Evolutionary conservation across 2,797 vertebrate species (phyloP), one percentile per base, ranked within the genome.

Genomic region (Helarctos malayanus): DNA sequence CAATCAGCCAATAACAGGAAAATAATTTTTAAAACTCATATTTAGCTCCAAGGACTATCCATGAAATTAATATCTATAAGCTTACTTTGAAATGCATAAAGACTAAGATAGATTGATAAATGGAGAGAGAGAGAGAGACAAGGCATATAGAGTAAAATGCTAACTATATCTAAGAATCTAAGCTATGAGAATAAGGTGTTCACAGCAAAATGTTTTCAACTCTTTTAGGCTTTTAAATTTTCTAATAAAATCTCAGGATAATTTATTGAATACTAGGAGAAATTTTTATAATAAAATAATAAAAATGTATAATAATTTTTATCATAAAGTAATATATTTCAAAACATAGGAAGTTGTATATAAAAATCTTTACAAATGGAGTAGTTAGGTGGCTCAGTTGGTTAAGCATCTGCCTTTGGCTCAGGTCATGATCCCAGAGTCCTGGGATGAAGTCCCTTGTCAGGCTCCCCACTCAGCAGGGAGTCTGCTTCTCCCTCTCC

Each of bases 161-260:
- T 63, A 32, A 63, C 61, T 63, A 15, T 32, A 63, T 63, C 61
- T 32, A 63, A 52, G n/a, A 35, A 73, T 69, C 9, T 86, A 91
- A n/a, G 19, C 3, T 1, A 88, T 69, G 15, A 94, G 80, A 95
- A 59, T 82, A 73, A 29, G 13, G 15, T 87, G 15, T 49, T 93
- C 38, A 93, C 10, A 88, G 13, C 68, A 91, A 78, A 94, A 63
- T 69, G 3, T 88, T 88, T 90, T 96, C 57, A 85, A 78, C 10
- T 94, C 38, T 84, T 78, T 59, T 68, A 57, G 80, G 21, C 45
- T 91, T 79, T 38, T 75, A 75, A 84, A 52, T 49, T 47, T 92
- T 96, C 61, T 92, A 92, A 78, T 87, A 84, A 88, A 89, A 63
- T 23, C 63, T 57, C 57, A 52, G 19, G 45, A 92, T 71, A 91